phyloP scores from a whole-genome alignment of 1,140 invertebrate genomes.

The Phortica variegata region DNA sequence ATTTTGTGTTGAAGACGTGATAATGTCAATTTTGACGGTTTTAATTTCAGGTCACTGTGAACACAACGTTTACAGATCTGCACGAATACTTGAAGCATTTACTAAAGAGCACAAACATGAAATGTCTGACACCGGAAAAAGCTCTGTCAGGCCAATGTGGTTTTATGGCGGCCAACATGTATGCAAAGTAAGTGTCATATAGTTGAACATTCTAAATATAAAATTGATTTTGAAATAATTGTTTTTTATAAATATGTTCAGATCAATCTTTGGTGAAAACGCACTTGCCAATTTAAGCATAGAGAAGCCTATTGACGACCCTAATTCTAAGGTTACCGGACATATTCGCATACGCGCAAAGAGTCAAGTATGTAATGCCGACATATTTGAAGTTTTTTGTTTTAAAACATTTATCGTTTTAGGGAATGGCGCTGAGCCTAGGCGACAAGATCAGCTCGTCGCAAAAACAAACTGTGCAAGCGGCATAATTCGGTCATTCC shows the following conservation, averaged over 20 bases:
- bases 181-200: constrained; percentile 66
- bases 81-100: constrained; percentile 92
- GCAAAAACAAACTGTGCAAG: constrained; percentile 73
- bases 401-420: constrained; percentile 1
- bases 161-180: constrained; percentile 99
- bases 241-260: constrained; percentile 12
- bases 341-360: constrained; percentile 97
- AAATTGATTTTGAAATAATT: neutral
- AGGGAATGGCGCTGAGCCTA: constrained; percentile 95
- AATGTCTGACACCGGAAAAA: constrained; percentile 95
- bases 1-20: constrained; percentile 6
- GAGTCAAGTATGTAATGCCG: constrained; percentile 76
- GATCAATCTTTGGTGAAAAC: constrained; percentile 99
- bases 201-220: neutral
- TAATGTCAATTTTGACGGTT: too few species aligned
- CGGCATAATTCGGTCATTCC: constrained; percentile 60
- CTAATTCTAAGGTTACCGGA: constrained; percentile 86
- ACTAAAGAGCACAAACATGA: constrained; percentile 97
- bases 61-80: constrained; percentile 91
- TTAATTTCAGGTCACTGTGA: constrained; percentile 95
- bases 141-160: constrained; percentile 94
- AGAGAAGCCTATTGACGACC: constrained; percentile 88
- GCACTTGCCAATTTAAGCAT: constrained; percentile 97
- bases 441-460: constrained; percentile 96
- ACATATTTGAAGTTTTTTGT: constrained; percentile 12